Conservation (phyloP, 2,888 invertebrate genomes). For the Rhaphigaster nebulosa region DNA sequence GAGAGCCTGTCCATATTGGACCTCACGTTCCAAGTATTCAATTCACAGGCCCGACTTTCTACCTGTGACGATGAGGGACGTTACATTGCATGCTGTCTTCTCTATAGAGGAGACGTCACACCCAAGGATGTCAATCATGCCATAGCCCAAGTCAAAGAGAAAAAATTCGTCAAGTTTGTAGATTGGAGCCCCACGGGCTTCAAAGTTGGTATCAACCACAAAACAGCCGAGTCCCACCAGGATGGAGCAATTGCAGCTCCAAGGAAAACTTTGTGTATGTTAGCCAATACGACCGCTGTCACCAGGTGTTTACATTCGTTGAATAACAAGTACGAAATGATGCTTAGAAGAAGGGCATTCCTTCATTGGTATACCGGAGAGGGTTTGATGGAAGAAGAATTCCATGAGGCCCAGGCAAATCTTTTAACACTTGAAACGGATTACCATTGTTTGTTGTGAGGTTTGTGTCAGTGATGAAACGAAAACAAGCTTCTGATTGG, state of each 20-base stretch:
- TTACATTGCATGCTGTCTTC: slow-evolving; percentile 91
- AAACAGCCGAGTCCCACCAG: slow-evolving; percentile 78
- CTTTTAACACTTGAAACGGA: slow-evolving; percentile 61
- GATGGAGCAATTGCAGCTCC: slow-evolving; percentile 71
- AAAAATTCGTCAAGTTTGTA: slow-evolving; percentile 88
- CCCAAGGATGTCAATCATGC: slow-evolving; percentile 91
- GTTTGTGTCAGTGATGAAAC: neutral
- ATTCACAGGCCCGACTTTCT: slow-evolving; percentile 90
- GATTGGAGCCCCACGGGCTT: slow-evolving; percentile 84
- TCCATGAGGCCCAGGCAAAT: slow-evolving; percentile 62
- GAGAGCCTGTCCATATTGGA: slow-evolving; percentile 84
- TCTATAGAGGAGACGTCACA: slow-evolving; percentile 91
- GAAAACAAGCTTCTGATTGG: neutral
- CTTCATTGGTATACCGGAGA: slow-evolving; percentile 79
- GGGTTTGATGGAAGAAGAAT: slow-evolving; percentile 87
- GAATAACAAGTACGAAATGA: slow-evolving; percentile 75
- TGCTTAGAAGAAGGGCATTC: slow-evolving; percentile 76
- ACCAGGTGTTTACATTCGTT: slow-evolving; percentile 75
- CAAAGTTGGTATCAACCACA: slow-evolving; percentile 68
- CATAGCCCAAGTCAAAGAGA: slow-evolving; percentile 82
- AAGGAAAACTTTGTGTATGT: slow-evolving; percentile 77
- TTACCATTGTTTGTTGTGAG: slow-evolving; percentile 61
- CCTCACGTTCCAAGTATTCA: slow-evolving; percentile 78
- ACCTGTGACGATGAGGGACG: slow-evolving; percentile 88
- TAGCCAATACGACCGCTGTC: slow-evolving; percentile 82